phyloP scores from a whole-genome alignment of 2,797 vertebrate species.

The Balearica regulorum region DNA sequence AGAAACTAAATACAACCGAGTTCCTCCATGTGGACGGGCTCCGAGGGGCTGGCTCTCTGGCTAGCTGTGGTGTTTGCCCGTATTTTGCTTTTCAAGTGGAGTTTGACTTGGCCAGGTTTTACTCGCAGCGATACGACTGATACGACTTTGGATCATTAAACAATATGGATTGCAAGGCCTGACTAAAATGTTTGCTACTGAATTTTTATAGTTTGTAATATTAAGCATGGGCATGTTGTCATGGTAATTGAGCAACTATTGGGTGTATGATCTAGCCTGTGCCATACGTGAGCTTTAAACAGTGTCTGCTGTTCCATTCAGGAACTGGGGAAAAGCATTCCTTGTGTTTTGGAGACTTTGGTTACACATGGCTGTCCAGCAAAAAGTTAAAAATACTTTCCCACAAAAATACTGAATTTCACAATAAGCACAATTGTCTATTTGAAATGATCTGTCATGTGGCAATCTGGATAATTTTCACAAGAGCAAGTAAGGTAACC shows the following conservation, averaged over 20 bases:
- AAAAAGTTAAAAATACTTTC: neutral
- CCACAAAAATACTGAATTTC: neutral
- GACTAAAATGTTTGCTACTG: neutral
- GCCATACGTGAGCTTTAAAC: neutral
- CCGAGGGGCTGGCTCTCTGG: neutral
- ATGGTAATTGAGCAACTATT: neutral
- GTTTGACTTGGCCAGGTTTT: neutral
- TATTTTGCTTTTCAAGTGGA: neutral
- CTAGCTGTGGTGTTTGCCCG: rapidly evolving
- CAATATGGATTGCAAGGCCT: neutral
- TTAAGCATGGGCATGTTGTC: neutral
- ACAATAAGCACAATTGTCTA: neutral
- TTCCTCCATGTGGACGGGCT: rapidly evolving
- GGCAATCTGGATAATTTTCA: neutral
- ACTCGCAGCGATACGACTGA: neutral
- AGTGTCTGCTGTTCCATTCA: neutral
- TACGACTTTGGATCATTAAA: neutral
- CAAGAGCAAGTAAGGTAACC: neutral
- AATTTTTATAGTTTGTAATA: neutral
- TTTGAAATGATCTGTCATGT: neutral
- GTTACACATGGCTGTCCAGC: neutral
- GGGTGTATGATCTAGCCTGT: neutral
- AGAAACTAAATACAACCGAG: rapidly evolving
- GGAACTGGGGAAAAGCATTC: neutral
- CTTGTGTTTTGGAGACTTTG: neutral